Evolutionary conservation across 2,113 vertebrate genomes (phyloP).

Genomic region (Scophthalmus maximus): DNA sequence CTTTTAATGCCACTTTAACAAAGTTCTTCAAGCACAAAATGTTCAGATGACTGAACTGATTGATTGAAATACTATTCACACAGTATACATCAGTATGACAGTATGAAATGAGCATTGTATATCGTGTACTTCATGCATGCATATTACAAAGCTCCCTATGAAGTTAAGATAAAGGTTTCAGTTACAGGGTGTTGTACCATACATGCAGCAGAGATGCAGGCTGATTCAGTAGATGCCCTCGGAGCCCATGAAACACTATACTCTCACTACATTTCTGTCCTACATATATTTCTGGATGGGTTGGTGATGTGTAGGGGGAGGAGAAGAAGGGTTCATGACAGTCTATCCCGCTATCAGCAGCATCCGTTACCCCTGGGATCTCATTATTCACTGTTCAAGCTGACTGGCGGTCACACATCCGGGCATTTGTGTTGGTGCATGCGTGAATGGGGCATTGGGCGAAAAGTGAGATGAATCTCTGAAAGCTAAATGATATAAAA

Average conservation of each 20-base stretch:
- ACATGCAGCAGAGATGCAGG: constrained; percentile 17
- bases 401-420: constrained; percentile 29
- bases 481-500: constrained; percentile 24
- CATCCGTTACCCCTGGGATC: constrained; percentile 60
- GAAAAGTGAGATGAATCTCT: constrained; percentile 2
- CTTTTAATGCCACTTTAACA: constrained; percentile 28
- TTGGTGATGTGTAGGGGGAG: background rate
- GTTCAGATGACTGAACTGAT: constrained; percentile 38
- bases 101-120: constrained; percentile 3
- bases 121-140: constrained; percentile 11
- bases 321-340: constrained; percentile 27
- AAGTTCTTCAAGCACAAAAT: constrained; percentile 32
- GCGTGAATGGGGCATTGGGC: constrained; percentile 16
- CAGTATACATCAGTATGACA: constrained; percentile 5
- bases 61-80: constrained; percentile 28
- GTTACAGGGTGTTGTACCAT: background rate
- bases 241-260: constrained; percentile 11
- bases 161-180: background rate
- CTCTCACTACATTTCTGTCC: constrained; percentile 26
- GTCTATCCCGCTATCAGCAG: constrained; percentile 27
- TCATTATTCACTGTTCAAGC: constrained; percentile 70
- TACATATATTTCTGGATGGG: background rate
- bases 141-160: no score
- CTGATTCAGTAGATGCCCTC: constrained; percentile 16
- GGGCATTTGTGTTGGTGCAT: constrained; percentile 7